Conservation (phyloP, 2,797 vertebrate genomes). For the Pseudomugil tenellus region DNA sequence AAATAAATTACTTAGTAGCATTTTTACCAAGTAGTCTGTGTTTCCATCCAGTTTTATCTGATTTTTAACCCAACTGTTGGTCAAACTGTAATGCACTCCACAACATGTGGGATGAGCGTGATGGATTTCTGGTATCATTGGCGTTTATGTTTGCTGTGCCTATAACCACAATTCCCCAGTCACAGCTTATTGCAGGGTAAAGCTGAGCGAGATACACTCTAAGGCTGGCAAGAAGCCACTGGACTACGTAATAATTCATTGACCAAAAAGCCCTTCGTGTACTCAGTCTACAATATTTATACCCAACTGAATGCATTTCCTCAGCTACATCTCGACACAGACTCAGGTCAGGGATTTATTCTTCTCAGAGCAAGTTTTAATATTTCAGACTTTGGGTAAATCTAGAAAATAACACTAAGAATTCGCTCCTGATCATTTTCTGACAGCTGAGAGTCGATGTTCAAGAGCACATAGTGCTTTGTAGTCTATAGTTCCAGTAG, state of each 20-base stretch:
- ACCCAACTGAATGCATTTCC: slow-evolving; percentile 63
- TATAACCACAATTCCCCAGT: slow-evolving; percentile 68
- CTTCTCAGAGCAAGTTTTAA: slow-evolving; percentile 23
- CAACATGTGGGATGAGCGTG: slow-evolving; percentile 58
- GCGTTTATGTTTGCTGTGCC: slow-evolving; percentile 59
- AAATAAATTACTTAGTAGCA: background rate
- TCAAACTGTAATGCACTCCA: slow-evolving; percentile 39
- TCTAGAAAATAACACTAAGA: slow-evolving; percentile 41
- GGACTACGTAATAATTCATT: slow-evolving; percentile 79
- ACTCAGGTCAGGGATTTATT: slow-evolving; percentile 54
- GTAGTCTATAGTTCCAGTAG: background rate
- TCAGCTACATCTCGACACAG: slow-evolving; percentile 49
- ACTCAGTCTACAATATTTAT: slow-evolving; percentile 79
- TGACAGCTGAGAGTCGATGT: slow-evolving; percentile 8
- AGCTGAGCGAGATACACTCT: slow-evolving; percentile 64
- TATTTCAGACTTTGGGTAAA: slow-evolving; percentile 46
- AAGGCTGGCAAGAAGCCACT: slow-evolving; percentile 64
- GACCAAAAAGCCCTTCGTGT: slow-evolving; percentile 71
- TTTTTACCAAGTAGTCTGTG: background rate
- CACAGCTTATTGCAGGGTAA: slow-evolving; percentile 61
- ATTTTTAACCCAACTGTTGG: slow-evolving; percentile 3
- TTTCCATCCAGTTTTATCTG: slow-evolving; percentile 1
- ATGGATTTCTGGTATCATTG: slow-evolving; percentile 58
- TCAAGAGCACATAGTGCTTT: too few relatives aligned
- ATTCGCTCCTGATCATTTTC: slow-evolving; percentile 25